Base-by-base conservation (phyloP, 2,888 invertebrate species). In the Drosophila pseudotalamancana region DNA sequence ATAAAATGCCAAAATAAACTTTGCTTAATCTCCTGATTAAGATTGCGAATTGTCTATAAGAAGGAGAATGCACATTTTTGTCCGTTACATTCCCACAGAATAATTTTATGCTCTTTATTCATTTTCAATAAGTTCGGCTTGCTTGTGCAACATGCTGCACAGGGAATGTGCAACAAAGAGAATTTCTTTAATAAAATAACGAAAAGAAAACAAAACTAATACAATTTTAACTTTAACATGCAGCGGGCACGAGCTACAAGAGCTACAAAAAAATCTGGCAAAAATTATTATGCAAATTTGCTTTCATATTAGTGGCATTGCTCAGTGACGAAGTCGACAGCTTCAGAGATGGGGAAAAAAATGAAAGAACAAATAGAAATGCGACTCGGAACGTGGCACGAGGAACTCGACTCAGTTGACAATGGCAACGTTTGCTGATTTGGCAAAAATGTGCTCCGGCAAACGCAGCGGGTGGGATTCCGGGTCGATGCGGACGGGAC, bases 401-500 rank as follows among this genome's bases (percentile, higher is more conserved):
- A 39, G 43, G 46, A 73, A 65, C 59, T 73, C 67, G 70, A 65
- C 59, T 73, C 67, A 65, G 75, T 74, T 78, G 81, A 87, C 87
- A 81, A 87, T 84, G 85, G 87, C 78, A 82, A 87, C 81, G 82
- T 82, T 82, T 85, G 87, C 81, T 87, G 87, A 82, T 85, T 82
- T 87, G 76, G 57, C 85, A 82, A 63, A 81, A 82, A 81, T 85
- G 72, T 79, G 72, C 79, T 39, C 60, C 6, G 23, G 39, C 56
- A 39, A 71, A 31, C 25, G 72, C 50, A 54, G 31, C 12, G 11
- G 23, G 18, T 0, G 11, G 29, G 18, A n/a, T n/a, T n/a, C n/a
- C 1, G 16, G 1, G 8, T 16, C 6, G n/a, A 31, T 6, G 42
- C 34, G 2, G 34, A 8, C 37, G 19, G 32, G 5, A 43, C 11